Percentiles rank a stretch among this genome's conserved stretches.
Conservation (phyloP, 1,140 invertebrate species). For the Lutraria rhynchaena region DNA sequence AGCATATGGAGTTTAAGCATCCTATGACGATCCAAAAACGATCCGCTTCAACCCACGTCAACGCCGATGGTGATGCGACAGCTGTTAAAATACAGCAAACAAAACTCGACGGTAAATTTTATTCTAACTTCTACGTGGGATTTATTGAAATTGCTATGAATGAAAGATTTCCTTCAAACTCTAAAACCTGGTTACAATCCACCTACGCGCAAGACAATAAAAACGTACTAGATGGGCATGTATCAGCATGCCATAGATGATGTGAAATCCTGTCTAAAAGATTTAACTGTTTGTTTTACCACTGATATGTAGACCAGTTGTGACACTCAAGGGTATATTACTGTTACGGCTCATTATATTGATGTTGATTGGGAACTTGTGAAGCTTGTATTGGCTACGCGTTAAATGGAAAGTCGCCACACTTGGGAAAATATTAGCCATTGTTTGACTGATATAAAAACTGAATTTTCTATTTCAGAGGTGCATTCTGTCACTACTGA, state of each 20-base stretch:
- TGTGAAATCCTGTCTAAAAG: conserved; percentile 12
- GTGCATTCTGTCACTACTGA: conserved; percentile 2
- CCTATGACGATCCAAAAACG: too few relatives aligned
- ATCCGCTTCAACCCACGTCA: too few relatives aligned
- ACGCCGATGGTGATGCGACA: too few relatives aligned
- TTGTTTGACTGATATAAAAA: background rate
- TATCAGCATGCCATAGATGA: conserved; percentile 79
- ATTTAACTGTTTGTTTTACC: conserved; percentile 12
- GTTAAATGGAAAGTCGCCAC: conserved; percentile 15
- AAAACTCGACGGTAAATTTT: too few relatives aligned
- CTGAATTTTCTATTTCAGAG: conserved; percentile 14
- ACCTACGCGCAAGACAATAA: too few relatives aligned
- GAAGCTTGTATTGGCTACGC: conserved; percentile 17
- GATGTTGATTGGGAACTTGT: conserved; percentile 21
- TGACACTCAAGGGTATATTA: conserved; percentile 30
- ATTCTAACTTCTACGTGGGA: too few relatives aligned
- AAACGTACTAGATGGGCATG: too few relatives aligned
- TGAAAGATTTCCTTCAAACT: too few relatives aligned
- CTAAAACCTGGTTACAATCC: too few relatives aligned
- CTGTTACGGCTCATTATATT: conserved; percentile 36
- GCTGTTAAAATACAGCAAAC: too few relatives aligned
- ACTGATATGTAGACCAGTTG: conserved; percentile 37
- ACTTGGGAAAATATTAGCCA: conserved; percentile 21
- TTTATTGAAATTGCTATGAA: too few relatives aligned
- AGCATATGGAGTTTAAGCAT: too few relatives aligned